Percentiles rank a stretch among this genome's conserved stretches.
These are phyloP conservation scores for Megatriorchis doriae DNA, from an alignment of 2,113 vertebrate species.

Conservation along the genomic window DNA sequence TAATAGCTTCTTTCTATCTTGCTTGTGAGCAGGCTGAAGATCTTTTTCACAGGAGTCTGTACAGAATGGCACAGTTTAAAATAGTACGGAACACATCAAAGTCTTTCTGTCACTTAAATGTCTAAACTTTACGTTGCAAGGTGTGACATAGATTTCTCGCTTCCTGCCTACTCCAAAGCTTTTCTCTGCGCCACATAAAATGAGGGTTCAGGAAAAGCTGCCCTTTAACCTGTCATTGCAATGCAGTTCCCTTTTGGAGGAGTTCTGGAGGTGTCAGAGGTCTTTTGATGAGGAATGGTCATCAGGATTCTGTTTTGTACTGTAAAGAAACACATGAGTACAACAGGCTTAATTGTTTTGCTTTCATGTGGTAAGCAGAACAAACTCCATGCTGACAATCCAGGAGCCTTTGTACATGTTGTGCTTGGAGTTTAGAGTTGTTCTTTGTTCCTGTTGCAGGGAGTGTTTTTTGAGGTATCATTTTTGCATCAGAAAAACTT, in stretches of 20 bases:
- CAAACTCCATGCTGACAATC: background rate
- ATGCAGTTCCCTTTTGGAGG: background rate
- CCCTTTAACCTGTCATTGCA: background rate
- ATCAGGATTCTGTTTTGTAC: background rate
- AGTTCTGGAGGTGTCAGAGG: background rate
- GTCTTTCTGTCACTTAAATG: background rate
- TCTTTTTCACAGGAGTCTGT: background rate
- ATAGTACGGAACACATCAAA: background rate
- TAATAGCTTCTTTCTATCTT: background rate
- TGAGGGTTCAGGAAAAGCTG: background rate
- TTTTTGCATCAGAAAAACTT: background rate
- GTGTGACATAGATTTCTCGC: background rate
- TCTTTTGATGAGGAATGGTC: background rate
- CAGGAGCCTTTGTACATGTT: background rate
- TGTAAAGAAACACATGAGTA: background rate
- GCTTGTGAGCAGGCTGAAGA: background rate
- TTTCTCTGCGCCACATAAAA: background rate
- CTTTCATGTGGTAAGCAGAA: background rate
- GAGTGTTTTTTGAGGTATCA: background rate
- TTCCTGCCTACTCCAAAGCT: background rate
- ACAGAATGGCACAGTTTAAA: background rate
- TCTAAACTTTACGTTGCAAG: background rate
- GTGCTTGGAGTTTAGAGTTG: background rate
- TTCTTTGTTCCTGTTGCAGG: background rate
- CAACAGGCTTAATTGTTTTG: background rate